phyloP scores from a whole-genome alignment of 2,888 invertebrate species.

The Trichopria drosophilae region DNA sequence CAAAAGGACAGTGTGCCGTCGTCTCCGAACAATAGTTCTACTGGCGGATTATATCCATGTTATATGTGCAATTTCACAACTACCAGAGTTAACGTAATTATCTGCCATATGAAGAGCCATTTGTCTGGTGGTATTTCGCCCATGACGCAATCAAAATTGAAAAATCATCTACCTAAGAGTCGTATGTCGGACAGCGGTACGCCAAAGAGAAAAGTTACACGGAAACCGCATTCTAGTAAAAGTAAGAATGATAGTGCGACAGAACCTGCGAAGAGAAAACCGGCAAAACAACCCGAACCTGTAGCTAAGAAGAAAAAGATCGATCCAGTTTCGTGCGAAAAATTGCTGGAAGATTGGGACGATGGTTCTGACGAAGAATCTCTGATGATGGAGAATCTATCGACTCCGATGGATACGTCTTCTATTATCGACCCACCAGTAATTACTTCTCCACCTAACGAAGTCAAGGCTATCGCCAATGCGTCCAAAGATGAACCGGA shows the following conservation, averaged over 20 bases:
- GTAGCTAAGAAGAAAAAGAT: constrained; percentile 61
- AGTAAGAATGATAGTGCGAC: constrained; percentile 51
- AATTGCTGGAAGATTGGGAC: constrained; percentile 78
- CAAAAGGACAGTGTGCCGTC: constrained; percentile 57
- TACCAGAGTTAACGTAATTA: constrained; percentile 72
- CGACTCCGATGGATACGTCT: too few relatives aligned
- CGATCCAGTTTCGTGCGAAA: constrained; percentile 68
- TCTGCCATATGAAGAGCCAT: constrained; percentile 74
- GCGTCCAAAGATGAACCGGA: constrained; percentile 19
- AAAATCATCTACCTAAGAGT: constrained; percentile 48
- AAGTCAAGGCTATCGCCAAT: too few relatives aligned
- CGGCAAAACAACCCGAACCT: constrained; percentile 48
- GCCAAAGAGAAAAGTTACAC: constrained; percentile 57
- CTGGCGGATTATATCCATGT: constrained; percentile 61
- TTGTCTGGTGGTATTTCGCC: constrained; percentile 62
- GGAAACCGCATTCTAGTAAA: constrained; percentile 49
- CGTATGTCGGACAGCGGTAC: constrained; percentile 26
- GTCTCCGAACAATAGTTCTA: constrained; percentile 42
- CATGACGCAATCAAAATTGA: constrained; percentile 36
- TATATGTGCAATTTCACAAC: constrained; percentile 69
- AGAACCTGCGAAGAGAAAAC: constrained; percentile 51
- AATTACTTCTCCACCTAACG: constrained; percentile 3
- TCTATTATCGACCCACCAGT: background rate
- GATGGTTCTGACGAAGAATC: constrained; percentile 65
- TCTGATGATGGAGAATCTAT: too few relatives aligned